Conservation (phyloP, 2,113 vertebrate genomes). For the Cathartes aura region DNA sequence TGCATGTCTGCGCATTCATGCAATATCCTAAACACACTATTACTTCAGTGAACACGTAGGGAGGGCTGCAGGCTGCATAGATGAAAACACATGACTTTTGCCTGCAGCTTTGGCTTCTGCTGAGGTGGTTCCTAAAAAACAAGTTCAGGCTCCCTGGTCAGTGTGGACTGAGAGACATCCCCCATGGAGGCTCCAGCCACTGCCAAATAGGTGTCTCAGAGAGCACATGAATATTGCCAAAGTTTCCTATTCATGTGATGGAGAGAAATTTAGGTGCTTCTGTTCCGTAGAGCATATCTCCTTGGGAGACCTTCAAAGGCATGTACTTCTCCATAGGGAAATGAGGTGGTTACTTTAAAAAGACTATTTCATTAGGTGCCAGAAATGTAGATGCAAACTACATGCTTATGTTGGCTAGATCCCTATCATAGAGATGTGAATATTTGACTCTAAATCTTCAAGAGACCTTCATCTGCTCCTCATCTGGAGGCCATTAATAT, state of each 20-base stretch:
- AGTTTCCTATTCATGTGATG: background rate
- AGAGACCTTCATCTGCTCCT: background rate
- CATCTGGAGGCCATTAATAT: background rate
- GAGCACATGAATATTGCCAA: background rate
- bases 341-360: background rate
- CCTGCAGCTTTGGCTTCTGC: background rate
- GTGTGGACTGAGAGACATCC: background rate
- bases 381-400: slow-evolving; percentile 9
- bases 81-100: background rate
- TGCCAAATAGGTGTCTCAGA: background rate
- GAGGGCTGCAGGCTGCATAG: background rate
- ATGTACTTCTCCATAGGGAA: background rate
- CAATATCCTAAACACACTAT: background rate
- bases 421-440: background rate
- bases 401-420: background rate
- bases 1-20: background rate
- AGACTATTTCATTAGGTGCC: background rate
- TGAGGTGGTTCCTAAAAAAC: background rate
- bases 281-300: fast-evolving
- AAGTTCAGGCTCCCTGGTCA: background rate
- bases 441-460: background rate
- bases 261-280: background rate
- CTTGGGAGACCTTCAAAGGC: background rate
- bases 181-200: background rate
- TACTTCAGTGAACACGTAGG: background rate